These are phyloP conservation scores for Furnarius figulus DNA, from an alignment of 2,113 vertebrate genomes.

Conservation along the genomic window DNA sequence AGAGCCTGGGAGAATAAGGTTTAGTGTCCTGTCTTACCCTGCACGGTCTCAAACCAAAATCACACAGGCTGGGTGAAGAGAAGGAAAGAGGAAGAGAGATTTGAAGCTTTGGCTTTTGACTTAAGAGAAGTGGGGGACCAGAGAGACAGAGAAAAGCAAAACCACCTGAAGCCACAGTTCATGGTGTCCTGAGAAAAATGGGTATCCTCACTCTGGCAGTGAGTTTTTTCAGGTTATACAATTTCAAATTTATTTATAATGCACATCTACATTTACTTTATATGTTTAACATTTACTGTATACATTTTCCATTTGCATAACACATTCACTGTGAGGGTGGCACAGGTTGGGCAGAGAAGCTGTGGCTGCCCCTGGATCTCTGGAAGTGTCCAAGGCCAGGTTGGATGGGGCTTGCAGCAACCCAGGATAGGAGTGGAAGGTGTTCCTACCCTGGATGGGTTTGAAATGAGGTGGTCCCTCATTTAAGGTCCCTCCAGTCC, in stretches of 20 bases:
- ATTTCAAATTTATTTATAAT: neutral
- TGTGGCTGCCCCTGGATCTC: neutral
- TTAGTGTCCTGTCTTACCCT: neutral
- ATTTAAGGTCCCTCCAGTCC: no score
- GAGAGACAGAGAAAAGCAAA: neutral
- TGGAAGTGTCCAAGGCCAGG: neutral
- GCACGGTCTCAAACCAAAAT: neutral
- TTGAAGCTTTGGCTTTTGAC: neutral
- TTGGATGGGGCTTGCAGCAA: rapidly evolving
- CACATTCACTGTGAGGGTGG: neutral
- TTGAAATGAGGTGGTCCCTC: rapidly evolving
- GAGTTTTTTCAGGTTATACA: neutral
- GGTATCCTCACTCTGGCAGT: neutral
- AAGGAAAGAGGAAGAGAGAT: neutral
- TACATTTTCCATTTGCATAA: neutral
- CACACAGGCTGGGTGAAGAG: neutral
- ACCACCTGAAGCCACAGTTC: neutral
- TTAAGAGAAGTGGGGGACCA: neutral
- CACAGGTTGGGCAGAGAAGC: neutral
- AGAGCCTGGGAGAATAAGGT: neutral
- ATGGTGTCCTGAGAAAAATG: neutral
- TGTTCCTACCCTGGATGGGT: neutral
- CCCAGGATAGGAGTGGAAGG: rapidly evolving
- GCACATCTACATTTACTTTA: neutral
- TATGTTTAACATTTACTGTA: neutral